Percentiles rank a stretch among this genome's conserved stretches.
phyloP scores from a whole-genome alignment of 2,797 vertebrate genomes.

The Valencia hispanica region DNA sequence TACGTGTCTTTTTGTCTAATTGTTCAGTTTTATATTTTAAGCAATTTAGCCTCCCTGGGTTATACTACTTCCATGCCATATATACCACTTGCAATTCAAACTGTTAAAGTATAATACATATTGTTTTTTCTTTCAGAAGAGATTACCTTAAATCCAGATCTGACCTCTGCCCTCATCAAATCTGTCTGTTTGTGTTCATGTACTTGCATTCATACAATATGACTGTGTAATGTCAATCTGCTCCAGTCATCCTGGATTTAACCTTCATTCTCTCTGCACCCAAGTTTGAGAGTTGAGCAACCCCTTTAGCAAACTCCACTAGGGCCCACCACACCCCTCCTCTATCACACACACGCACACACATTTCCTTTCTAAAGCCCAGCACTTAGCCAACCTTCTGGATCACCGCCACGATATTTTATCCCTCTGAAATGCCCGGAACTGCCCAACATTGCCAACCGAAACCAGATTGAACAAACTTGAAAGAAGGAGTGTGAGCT shows the following conservation, averaged over 20 bases:
- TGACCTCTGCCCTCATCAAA: conserved; percentile 48
- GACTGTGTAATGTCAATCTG: conserved; percentile 64
- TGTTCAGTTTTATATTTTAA: too few relatives aligned
- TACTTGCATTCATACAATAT: conserved; percentile 39
- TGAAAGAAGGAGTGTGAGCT: conserved; percentile 55
- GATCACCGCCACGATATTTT: conserved; percentile 49
- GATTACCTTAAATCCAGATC: conserved; percentile 57
- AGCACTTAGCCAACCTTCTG: conserved; percentile 37
- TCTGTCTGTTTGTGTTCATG: conserved; percentile 16
- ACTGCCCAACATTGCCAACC: conserved; percentile 47
- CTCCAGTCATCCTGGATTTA: conserved; percentile 69
- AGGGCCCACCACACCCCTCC: neutral
- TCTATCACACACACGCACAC: conserved; percentile 4
- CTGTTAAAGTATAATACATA: conserved; percentile 45
- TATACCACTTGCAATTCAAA: conserved; percentile 43
- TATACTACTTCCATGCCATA: conserved; percentile 25
- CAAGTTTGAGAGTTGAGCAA: conserved; percentile 55
- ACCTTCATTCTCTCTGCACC: conserved; percentile 65
- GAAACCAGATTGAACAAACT: conserved; percentile 57
- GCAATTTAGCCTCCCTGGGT: too few relatives aligned
- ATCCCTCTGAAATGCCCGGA: conserved; percentile 35
- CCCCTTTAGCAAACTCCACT: neutral
- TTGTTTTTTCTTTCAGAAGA: conserved; percentile 43
- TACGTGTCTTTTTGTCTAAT: too few relatives aligned
- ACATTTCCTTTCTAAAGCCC: conserved; percentile 31